A percentile compares a stretch with the other conserved stretches of the same genome.
phyloP scores from a whole-genome alignment of 2,113 vertebrate genomes.

The Sphaerodactylus townsendi region DNA sequence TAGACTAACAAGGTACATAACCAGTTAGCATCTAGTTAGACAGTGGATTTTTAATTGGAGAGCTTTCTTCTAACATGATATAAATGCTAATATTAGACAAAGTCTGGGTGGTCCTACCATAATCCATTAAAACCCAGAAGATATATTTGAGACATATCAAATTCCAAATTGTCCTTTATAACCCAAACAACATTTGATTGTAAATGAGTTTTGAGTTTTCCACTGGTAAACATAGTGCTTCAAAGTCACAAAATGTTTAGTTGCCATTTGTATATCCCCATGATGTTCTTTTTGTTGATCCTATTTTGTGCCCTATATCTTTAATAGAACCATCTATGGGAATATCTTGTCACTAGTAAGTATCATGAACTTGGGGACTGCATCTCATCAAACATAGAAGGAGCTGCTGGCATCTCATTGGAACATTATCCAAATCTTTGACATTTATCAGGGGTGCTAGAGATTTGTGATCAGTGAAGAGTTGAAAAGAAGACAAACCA shows the following conservation, averaged over 20 bases:
- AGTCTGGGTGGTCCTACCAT: constrained; percentile 62
- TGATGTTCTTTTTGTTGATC: constrained; percentile 28
- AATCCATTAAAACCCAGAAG: constrained; percentile 36
- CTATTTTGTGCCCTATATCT: constrained; percentile 49
- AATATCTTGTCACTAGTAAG: constrained; percentile 36
- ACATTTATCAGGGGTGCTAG: no score
- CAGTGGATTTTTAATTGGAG: constrained; percentile 67
- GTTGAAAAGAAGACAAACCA: no score
- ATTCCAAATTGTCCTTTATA: constrained; percentile 41
- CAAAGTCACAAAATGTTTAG: constrained; percentile 36
- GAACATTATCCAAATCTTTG: no score
- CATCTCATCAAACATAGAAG: no score
- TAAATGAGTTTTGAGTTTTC: constrained; percentile 64
- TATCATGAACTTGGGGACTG: constrained; percentile 25
- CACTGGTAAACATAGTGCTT: constrained; percentile 62
- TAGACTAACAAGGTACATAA: constrained; percentile 68
- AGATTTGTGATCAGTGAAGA: no score
- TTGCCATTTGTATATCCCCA: constrained; percentile 64
- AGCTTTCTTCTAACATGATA: constrained; percentile 68
- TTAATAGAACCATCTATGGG: constrained; percentile 6
- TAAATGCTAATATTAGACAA: constrained; percentile 70
- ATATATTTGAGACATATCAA: constrained; percentile 56
- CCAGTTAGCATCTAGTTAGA: constrained; percentile 69
- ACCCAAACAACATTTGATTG: constrained; percentile 57
- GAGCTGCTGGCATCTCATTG: no score